Base-by-base conservation (phyloP, 2,113 vertebrate genomes). In the Pica pica region DNA sequence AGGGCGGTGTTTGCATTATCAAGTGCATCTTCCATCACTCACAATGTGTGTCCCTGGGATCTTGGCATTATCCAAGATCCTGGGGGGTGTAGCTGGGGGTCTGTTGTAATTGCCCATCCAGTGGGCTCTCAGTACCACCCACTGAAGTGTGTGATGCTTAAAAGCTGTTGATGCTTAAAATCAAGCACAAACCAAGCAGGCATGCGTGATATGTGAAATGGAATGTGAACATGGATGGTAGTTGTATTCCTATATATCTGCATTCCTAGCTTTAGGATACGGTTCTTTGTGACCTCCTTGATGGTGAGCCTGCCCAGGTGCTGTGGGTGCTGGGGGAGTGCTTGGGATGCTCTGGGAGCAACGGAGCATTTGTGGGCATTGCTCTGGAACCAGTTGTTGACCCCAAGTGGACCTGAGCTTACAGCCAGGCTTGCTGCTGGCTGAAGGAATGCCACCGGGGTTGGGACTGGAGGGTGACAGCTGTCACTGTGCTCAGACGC, bases 1-100 rank as follows among this genome's bases (percentile, higher is more conserved):
- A 7, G 35, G 15, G 16, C 2, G 2, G 22, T 0, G 1, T 64
- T 64, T 59, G 35, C 4, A 3, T 18, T 55, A 74, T 12, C 4
- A 11, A 28, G 33, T 65, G 47, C 37, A 23, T 57, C 30, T 53
- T 67, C 57, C 15, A 6, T 63, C 53, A 8, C 41, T 64, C 15
- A 4, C 7, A 24, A 0, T 0, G 0, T 35, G 50, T 39, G 13
- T 63, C 37, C 31, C 10, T 39, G 9, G 60, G 67, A 50, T 61
- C 68, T 80, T 50, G 55, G 69, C 37, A 7, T 53, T 42, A 5
- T 73, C 31, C 28, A 23, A n/a, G 53, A 7, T 76, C 47, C 57
- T 56, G 2, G 15, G 5, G 31, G 24, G 5, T 20, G 30, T 20
- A 24, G 68, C 16, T 63, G 68, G 46, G 13, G 28, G 17, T 44